Conservation (phyloP, 1,140 invertebrate species). For the Oppia nitens region DNA sequence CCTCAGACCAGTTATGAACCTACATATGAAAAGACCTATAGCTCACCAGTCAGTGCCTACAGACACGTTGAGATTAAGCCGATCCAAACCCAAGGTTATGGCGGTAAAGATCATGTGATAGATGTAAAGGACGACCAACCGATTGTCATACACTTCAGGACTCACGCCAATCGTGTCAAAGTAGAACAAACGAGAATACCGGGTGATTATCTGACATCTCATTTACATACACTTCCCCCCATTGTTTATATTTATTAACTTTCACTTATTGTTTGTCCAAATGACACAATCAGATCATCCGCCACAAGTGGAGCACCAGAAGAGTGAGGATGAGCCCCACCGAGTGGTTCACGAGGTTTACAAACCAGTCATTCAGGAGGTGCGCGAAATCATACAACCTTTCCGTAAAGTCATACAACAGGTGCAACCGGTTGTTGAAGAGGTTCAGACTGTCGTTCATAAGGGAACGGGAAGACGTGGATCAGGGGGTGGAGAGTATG, state of each 20-base stretch:
- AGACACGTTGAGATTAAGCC: slow-evolving; percentile 12
- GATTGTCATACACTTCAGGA: slow-evolving; percentile 4
- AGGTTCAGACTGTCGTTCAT: slow-evolving; percentile 3
- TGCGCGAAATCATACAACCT: slow-evolving; percentile 12
- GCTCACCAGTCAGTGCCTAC: no score
- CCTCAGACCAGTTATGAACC: no score
- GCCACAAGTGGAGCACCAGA: neutral
- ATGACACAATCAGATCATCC: neutral
- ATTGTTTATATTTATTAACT: neutral
- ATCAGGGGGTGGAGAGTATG: no score
- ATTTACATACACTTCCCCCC: neutral
- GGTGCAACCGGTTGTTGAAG: slow-evolving; percentile 11
- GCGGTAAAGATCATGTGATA: slow-evolving; percentile 1
- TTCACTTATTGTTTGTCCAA: neutral
- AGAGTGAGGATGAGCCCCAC: slow-evolving; percentile 8
- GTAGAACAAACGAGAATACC: slow-evolving; percentile 9
- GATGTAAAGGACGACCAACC: slow-evolving; percentile 8
- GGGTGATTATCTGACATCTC: no score
- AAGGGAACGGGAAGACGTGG: no score
- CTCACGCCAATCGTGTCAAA: slow-evolving; percentile 5
- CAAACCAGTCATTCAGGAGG: slow-evolving; percentile 7
- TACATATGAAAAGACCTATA: no score
- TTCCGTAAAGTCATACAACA: slow-evolving; percentile 12
- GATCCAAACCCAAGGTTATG: neutral
- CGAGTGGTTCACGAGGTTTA: slow-evolving; percentile 9